phyloP scores from a whole-genome alignment of 2,888 invertebrate genomes.

The Thereva unica region DNA sequence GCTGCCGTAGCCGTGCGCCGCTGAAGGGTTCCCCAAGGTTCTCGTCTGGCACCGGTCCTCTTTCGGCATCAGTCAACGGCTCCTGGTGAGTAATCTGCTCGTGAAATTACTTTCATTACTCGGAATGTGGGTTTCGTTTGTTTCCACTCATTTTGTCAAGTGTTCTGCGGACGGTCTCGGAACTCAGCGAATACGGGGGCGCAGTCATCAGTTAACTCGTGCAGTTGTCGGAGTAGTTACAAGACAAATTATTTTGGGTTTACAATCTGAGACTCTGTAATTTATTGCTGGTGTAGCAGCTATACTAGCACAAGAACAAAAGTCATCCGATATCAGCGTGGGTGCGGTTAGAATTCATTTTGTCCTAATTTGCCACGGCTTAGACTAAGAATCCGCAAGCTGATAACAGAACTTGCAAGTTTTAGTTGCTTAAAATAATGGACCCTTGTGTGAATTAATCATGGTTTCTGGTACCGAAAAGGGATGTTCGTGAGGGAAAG shows the following conservation, averaged over 20 bases:
- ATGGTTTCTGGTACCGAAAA: too few species aligned
- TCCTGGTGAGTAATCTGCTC: conserved; percentile 21
- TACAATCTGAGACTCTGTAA: neutral
- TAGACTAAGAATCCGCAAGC: too few species aligned
- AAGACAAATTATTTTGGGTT: neutral
- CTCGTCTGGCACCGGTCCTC: neutral
- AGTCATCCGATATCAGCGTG: neutral
- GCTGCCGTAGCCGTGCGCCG: too few species aligned
- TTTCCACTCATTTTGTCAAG: conserved; percentile 14
- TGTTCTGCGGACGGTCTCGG: neutral
- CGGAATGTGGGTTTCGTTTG: conserved; percentile 29
- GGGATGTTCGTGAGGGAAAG: too few species aligned
- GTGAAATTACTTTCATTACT: conserved; percentile 26
- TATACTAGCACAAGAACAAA: neutral
- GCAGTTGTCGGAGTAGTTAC: neutral
- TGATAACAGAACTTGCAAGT: too few species aligned
- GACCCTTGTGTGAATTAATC: too few species aligned
- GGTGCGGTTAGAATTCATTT: neutral
- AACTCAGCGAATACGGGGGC: neutral
- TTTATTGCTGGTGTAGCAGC: neutral
- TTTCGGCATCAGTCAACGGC: conserved; percentile 20
- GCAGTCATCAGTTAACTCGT: neutral
- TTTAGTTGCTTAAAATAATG: too few species aligned
- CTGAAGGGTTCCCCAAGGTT: too few species aligned
- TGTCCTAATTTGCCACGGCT: too few species aligned